Conservation (phyloP, 2,113 vertebrate species). For the Calypte anna region DNA sequence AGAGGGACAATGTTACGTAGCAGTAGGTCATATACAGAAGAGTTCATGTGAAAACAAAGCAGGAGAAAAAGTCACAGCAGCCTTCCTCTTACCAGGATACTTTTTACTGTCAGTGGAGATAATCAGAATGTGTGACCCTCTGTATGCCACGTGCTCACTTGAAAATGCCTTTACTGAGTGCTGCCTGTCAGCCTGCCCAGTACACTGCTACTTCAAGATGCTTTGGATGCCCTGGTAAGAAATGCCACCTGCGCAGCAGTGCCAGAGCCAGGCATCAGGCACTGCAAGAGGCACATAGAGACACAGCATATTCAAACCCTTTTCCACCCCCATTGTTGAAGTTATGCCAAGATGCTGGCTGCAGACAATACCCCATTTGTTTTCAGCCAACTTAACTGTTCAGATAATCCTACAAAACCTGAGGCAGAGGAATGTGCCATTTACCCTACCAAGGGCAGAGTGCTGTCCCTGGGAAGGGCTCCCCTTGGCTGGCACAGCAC, state of each 20-base stretch:
- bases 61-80: not conserved
- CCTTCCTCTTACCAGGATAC: not conserved
- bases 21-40: not conserved
- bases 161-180: not conserved
- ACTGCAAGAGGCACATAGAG: not conserved
- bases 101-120: not conserved
- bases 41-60: not conserved
- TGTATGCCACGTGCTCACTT: not conserved
- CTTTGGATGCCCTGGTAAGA: not conserved
- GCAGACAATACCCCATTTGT: not conserved
- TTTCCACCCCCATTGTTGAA: not conserved
- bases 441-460: not conserved
- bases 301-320: not conserved
- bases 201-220: not conserved
- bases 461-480: not conserved
- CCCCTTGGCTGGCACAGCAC: fast-evolving
- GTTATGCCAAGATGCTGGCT: not conserved
- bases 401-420: not conserved
- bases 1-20: not conserved
- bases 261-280: not conserved
- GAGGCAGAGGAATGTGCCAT: not conserved
- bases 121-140: not conserved
- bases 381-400: not conserved
- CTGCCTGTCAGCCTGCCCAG: not conserved
- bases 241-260: not conserved